Base-by-base conservation (phyloP, 2,113 vertebrate genomes). In the Rousettus leschenaultii region DNA sequence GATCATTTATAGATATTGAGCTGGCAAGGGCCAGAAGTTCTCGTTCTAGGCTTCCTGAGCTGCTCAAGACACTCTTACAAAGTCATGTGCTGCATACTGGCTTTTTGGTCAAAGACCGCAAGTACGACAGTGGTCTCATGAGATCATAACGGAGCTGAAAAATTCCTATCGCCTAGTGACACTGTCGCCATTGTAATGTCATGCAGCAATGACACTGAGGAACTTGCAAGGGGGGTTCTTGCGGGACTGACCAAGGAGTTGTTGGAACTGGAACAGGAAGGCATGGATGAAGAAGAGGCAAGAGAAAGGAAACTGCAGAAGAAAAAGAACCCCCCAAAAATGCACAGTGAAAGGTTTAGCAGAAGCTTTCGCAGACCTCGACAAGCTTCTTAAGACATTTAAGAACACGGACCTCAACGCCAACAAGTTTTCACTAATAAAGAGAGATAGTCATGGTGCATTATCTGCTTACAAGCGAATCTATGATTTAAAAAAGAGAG, bases 11-110 rank as follows among this genome's bases (percentile, higher is more conserved):
- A 71, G 30, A 24, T 2, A 35, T 18, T 19, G 19, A 70, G 26
- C 12, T 84, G 57, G 4, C 35, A 57, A 70, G 33, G 16, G 2
- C 10, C 43, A 14, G 5, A 2, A 24, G 13, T 55, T 45, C 10
- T 33, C 40, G 19, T 22, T 77, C 61, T 33, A 65, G 55, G 3
- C 7, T 51, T 53, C 33, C 30, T 77, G 30, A 77, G 30, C 18
- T 59, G 18, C 14, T 43, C 33, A 43, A 3, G 7, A 61, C 0
- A 68, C 43, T 75, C 40, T 13, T 35, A 40, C 4, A 11, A 16
- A 40, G 24, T 18, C 26, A 40, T 0, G 15, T 18, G 24, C 35
- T 24, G 10, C 43, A 48, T 1, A 9, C 12, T 1, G 9, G 11
- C 45, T n/a, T n/a, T 59, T 19, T 4, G 26, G 26, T 30, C 78